A percentile compares a stretch with the other conserved stretches of the same genome.
Conservation (phyloP, 30 jellyfish, hydroid and myxozoan species). For the Pelagia noctiluca region DNA sequence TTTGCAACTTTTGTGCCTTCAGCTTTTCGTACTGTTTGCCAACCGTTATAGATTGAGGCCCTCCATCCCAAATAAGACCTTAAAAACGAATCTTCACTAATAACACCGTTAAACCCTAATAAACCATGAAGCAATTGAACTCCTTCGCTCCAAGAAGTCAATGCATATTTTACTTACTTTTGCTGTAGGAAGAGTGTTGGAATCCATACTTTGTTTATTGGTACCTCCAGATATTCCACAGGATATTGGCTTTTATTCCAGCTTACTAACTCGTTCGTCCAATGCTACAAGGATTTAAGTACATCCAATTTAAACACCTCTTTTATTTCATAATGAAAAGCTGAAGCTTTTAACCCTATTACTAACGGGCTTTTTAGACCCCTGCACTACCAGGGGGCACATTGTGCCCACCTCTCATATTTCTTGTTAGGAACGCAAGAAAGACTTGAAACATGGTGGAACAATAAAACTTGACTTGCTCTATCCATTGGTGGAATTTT, state of each 20-base stretch:
- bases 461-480: too few species aligned
- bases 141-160: too few species aligned
- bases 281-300: too few species aligned
- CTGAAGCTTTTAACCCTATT: too few species aligned
- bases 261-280: slow-evolving; percentile 29
- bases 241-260: slow-evolving; percentile 56
- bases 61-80: not conserved
- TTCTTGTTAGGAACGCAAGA: too few species aligned
- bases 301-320: too few species aligned
- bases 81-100: not conserved
- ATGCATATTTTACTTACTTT: slow-evolving; percentile 41
- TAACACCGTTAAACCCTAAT: not conserved
- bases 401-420: too few species aligned
- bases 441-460: too few species aligned
- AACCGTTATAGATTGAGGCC: not conserved
- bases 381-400: too few species aligned
- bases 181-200: slow-evolving; percentile 25
- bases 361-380: too few species aligned
- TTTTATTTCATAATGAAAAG: too few species aligned
- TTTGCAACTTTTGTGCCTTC: not conserved
- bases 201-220: slow-evolving; percentile 18
- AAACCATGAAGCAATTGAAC: not conserved
- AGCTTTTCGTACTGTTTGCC: not conserved
- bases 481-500: too few species aligned
- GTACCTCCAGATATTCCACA: slow-evolving; percentile 32